These are phyloP conservation scores for Australoheros scitulus DNA, from an alignment of 2,113 vertebrate species.

Conservation along the genomic window DNA sequence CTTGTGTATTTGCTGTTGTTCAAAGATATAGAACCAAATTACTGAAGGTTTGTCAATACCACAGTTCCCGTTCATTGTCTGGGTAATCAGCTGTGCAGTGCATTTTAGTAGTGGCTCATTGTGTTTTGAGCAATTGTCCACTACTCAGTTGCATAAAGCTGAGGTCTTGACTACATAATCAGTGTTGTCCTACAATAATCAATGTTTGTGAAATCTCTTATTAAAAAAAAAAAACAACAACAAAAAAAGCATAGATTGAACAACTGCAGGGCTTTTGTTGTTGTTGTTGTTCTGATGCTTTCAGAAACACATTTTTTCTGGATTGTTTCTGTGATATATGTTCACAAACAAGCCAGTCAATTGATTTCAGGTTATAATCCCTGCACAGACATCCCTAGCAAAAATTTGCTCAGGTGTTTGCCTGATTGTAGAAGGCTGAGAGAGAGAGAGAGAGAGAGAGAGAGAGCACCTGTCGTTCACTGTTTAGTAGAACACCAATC, in stretches of 20 bases:
- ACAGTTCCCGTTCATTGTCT: not conserved
- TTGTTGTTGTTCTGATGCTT: not conserved
- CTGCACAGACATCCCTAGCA: not conserved
- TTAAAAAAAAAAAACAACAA: too few species aligned
- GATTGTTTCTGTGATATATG: not conserved
- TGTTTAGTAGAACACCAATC: not conserved
- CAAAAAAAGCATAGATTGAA: not conserved
- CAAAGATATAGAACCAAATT: too few species aligned
- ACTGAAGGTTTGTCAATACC: too few species aligned
- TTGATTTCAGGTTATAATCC: not conserved
- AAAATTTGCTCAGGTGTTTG: not conserved
- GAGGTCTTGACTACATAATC: not conserved
- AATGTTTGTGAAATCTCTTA: not conserved
- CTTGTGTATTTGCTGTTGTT: not conserved
- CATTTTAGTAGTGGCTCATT: not conserved
- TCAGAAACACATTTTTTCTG: not conserved
- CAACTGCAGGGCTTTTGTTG: not conserved
- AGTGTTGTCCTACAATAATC: not conserved
- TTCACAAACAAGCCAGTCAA: not conserved
- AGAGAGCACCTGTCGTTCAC: not conserved
- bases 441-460: not conserved
- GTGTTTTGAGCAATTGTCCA: not conserved
- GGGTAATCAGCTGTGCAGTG: not conserved
- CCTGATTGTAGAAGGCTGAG: not conserved
- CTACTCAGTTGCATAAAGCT: not conserved